Evolutionary conservation across 2,113 vertebrate genomes (phyloP), one percentile per base, ranked within the genome.

Genomic region (Xyrauchen texanus): DNA sequence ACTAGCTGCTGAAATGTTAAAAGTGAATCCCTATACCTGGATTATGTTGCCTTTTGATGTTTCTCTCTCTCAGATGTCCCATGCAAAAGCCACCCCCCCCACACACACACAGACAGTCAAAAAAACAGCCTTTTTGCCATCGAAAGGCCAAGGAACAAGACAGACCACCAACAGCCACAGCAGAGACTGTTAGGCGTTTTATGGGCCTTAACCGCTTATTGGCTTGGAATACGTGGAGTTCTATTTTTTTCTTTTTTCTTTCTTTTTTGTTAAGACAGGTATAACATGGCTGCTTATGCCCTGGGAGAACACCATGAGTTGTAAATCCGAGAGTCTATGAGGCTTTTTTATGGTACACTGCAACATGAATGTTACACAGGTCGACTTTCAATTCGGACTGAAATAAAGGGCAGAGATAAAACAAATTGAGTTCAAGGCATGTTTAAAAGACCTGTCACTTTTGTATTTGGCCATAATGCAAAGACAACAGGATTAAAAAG

Each of bases 1-100:
- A 64, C 68, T 83, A 64, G 81, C 66, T 81, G 68, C 64, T 70
- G 68, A 75, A 75, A 81, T 81, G 85, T 85, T 85, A 81, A 83
- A 83, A 86, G 87, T 74, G 79, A 74, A 80, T 64, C 46, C 52
- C 80, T 76, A 80, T 85, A 88, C 80, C 80, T 85, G 85, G 80
- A 88, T 88, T 87, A 87, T 85, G 86, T 88, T 79, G 81, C 83
- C 80, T 86, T 92, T 92, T 92, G 89, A 92, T 90, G 91, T 90
- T 83, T 53, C 61, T 79, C 74, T 76, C 69, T 53, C 75, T 76
- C 76, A 68, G 73, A 87, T 63, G 75, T 81, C 81, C 55, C 77
- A 78, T 52, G 79, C 21, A 34, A 34, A 71, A 66, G 68, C n/a
- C n/a, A n/a, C n/a, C n/a, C n/a, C n/a, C n/a, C n/a, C n/a, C n/a